Evolutionary conservation across 2,888 invertebrate genomes (phyloP), one percentile per base, ranked within the genome.

Genomic region (Sipunculus nudus): DNA sequence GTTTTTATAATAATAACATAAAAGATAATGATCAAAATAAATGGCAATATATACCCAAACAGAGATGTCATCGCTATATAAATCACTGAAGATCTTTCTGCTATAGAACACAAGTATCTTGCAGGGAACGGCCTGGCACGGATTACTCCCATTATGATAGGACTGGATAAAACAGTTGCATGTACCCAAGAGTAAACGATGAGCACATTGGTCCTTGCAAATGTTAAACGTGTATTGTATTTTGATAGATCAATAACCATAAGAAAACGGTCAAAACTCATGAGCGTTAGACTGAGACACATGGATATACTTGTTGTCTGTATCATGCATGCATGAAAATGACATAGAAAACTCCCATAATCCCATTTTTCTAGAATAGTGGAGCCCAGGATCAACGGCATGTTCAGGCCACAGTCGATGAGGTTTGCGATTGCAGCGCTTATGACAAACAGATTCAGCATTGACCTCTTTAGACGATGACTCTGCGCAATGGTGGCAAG

Each of bases 141-240:
- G 8, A 78, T 65, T 4, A 64, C 60, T 5, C 70, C 73, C 1
- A 68, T 59, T 8, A 72, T 61, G 16, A 79, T 61, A 0, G 79
- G 79, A 21, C 77, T 32, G 59, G 76, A 72, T 54, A 80, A 76
- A 21, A 71, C 67, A 5, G 75, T 25, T 2, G 76, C 65, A 29
- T 78, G 76, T 2, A 77, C 21, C 80, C 80, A 80, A 1, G 74
- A 70, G 57, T 67, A 74, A 0, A 59, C 43, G 4, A 79, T 66
- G 28, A 77, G 31, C 2, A 74, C 49, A 5, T 61, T 54, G 2
- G 74, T 65, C 43, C 73, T 59, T 8, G 61, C 59, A 1, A 63
- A 59, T 3, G 68, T 73, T 29, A 77, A 48, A 35, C 73, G 61
- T 6, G 63, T 48, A 3, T 66, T 65, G 53, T 77, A 75, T 41